Percentiles rank a stretch among this genome's conserved stretches.
Conservation (phyloP, 2,888 invertebrate genomes). For the Erebia palarica region DNA sequence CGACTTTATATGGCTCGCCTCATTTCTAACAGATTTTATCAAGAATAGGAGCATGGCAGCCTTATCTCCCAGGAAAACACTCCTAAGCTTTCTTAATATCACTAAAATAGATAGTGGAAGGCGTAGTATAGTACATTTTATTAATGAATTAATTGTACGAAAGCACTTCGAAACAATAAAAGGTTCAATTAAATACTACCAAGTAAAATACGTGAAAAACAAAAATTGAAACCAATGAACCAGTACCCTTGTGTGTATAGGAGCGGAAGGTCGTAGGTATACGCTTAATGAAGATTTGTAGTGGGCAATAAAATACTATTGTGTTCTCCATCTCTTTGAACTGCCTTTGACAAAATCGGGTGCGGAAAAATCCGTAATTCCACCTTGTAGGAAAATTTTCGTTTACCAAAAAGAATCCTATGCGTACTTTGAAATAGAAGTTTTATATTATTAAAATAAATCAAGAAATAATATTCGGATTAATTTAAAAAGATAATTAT, state of each 20-base stretch:
- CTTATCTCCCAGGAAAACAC: no score
- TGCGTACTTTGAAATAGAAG: neutral
- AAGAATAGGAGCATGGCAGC: no score
- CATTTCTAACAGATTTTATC: no score
- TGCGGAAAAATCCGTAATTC: neutral
- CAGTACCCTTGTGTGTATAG: slow-evolving; percentile 37
- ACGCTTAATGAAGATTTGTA: slow-evolving; percentile 70
- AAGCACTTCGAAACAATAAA: neutral
- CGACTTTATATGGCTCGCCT: no score
- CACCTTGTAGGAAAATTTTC: neutral
- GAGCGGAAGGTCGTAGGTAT: slow-evolving; percentile 53
- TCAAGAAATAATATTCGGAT: no score
- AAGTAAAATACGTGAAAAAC: slow-evolving; percentile 1
- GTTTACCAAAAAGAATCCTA: neutral
- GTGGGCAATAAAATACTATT: slow-evolving; percentile 62
- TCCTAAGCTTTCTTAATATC: no score
- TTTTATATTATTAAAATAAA: neutral
- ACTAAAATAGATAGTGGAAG: no score
- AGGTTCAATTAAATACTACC: slow-evolving; percentile 1
- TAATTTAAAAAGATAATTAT: no score
- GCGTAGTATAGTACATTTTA: no score
- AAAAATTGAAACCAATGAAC: neutral
- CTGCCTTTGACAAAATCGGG: slow-evolving; percentile 45
- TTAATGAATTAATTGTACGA: no score
- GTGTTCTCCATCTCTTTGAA: slow-evolving; percentile 41